These are phyloP conservation scores for Diogma glabrata DNA, from an alignment of 2,888 invertebrate genomes.

Conservation along the genomic window DNA sequence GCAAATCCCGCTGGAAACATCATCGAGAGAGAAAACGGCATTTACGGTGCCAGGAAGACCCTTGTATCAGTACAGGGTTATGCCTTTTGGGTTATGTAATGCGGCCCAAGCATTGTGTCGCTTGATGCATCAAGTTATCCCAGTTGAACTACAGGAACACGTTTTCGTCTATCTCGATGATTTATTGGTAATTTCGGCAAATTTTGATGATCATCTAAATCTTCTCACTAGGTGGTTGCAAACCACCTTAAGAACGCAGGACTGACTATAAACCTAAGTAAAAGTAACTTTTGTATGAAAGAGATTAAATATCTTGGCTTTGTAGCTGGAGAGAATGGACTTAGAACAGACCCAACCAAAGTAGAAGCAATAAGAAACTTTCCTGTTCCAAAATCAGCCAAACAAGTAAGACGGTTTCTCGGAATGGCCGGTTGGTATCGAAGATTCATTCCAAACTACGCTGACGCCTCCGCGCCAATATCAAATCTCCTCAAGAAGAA, in stretches of 20 bases:
- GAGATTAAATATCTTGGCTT: slow-evolving; percentile 11
- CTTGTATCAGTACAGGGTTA: slow-evolving; percentile 13
- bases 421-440: slow-evolving; percentile 8
- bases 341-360: background rate
- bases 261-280: slow-evolving; percentile 10
- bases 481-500: background rate
- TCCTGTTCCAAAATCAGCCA: background rate
- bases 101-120: slow-evolving; percentile 18
- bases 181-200: background rate
- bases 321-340: slow-evolving; percentile 12
- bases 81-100: slow-evolving; percentile 16
- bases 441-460: background rate
- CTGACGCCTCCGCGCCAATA: background rate
- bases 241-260: background rate
- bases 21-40: slow-evolving; percentile 20
- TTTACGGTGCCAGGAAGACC: slow-evolving; percentile 14
- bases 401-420: background rate
- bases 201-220: slow-evolving; percentile 7
- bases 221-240: slow-evolving; percentile 5
- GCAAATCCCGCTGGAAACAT: slow-evolving; percentile 15
- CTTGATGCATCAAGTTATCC: slow-evolving; percentile 20
- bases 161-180: slow-evolving; percentile 13
- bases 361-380: background rate
- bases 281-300: background rate
- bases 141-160: slow-evolving; percentile 15